phyloP scores from a whole-genome alignment of 2,888 invertebrate species.

The Fragum whitleyi region DNA sequence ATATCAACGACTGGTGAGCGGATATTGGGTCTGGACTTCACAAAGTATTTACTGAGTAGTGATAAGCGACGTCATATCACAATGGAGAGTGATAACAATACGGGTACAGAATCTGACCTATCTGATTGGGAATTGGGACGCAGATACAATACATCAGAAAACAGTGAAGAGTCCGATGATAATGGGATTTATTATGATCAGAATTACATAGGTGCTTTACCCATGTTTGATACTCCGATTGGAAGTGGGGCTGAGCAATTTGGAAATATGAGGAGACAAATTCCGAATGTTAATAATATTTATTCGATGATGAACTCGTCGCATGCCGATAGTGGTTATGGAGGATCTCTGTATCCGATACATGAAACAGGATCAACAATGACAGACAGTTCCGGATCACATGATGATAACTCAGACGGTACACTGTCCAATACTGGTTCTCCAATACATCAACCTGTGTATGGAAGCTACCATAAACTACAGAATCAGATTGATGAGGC shows the following conservation, averaged over 20 bases:
- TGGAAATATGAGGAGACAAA: conserved; percentile 29
- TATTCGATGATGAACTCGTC: conserved; percentile 47
- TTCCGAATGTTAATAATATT: conserved; percentile 35
- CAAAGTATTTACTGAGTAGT: conserved; percentile 58
- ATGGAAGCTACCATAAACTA: conserved; percentile 70
- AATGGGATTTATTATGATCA: conserved; percentile 57
- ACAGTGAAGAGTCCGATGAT: conserved; percentile 63
- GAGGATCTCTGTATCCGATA: conserved; percentile 54
- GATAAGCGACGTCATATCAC: conserved; percentile 19
- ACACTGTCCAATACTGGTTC: conserved; percentile 57
- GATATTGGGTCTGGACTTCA: conserved; percentile 58
- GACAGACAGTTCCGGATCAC: conserved; percentile 62
- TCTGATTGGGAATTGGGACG: conserved; percentile 71
- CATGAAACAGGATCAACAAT: conserved; percentile 61
- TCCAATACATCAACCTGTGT: conserved; percentile 62
- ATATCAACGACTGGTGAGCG: conserved; percentile 18
- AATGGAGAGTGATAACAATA: conserved; percentile 65
- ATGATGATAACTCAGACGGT: conserved; percentile 62
- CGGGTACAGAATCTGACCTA: conserved; percentile 70
- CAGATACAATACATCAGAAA: conserved; percentile 44
- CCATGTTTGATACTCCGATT: conserved; percentile 57
- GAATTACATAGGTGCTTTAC: conserved; percentile 8
- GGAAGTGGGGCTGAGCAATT: conserved; percentile 28
- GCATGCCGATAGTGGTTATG: conserved; percentile 44
- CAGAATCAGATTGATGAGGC: conserved; percentile 38